phyloP scores from a whole-genome alignment of 2,888 invertebrate species.

The Arrhopalites spinosus region DNA sequence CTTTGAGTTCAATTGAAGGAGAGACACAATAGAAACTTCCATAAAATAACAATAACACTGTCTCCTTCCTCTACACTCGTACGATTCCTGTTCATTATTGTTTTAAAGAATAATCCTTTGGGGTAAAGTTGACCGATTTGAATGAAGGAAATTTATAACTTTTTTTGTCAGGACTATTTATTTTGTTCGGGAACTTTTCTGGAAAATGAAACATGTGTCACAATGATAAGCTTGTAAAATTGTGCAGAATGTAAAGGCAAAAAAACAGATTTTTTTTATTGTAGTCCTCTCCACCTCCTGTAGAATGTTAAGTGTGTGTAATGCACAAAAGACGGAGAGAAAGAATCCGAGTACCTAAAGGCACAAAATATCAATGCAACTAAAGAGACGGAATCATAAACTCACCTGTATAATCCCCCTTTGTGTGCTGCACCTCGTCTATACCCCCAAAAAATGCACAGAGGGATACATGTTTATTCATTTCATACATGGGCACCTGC shows the following conservation, averaged over 20 bases:
- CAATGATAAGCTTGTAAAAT: not conserved
- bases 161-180: not conserved
- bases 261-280: too few species aligned
- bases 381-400: conserved; percentile 27
- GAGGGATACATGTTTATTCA: not conserved
- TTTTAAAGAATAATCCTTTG: too few species aligned
- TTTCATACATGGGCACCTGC: not conserved
- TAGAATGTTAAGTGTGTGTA: not conserved
- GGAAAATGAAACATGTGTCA: too few species aligned
- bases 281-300: too few species aligned
- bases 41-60: too few species aligned
- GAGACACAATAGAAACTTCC: too few species aligned
- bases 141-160: too few species aligned
- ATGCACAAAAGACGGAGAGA: conserved; percentile 3
- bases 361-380: conserved; percentile 34
- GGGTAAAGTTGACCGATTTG: not conserved
- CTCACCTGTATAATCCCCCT: conserved; percentile 28
- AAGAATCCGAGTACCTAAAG: conserved; percentile 31
- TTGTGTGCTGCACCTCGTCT: not conserved
- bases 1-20: too few species aligned
- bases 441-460: not conserved
- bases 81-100: too few species aligned
- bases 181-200: too few species aligned
- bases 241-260: too few species aligned
- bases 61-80: too few species aligned